Base-by-base conservation (phyloP, 2,113 vertebrate species). In the Hystrix cristata region DNA sequence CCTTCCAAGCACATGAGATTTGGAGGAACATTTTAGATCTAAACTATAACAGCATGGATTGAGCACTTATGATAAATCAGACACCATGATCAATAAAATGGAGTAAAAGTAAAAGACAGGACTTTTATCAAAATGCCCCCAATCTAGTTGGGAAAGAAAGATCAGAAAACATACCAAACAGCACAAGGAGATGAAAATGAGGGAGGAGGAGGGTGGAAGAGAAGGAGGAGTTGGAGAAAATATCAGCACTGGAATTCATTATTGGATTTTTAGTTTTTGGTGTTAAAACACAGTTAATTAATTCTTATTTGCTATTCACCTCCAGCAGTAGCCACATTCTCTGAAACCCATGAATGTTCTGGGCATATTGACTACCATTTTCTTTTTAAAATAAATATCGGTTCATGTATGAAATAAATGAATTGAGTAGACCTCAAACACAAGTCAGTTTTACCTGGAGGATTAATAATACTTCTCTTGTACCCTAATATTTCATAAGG, bases 401-500 rank as follows among this genome's bases (percentile, higher is more conserved):
- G 4, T 25, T 87, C 13, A 74, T 38, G 78, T 14, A 8, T 23
- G 53, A 71, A 91, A 34, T 92, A 85, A 80, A 10, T 59, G 14
- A 92, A 91, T 1, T 80, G 7, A 2, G 48, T 80, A 11, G 12
- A 8, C 82, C 34, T 71, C 69, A 69, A 88, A 46, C 19, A 43
- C 23, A 88, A 87, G n/a, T 91, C 65, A 59, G 74, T 76, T 62
- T 9, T 46, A 86, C 21, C 55, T 89, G 25, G 11, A 93, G 12
- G 82, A 38, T 74, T 55, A 93, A 67, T 57, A 29, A 53, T 48
- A 46, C 15, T 27, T 93, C 53, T 86, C 7, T n/a, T 96, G 65
- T 79, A 34, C 46, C 59, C 91, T 38, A 97, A 80, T 18, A 48
- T 0, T 69, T 83, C 43, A 87, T 69, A 95, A 90, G 34, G 55